Evolutionary conservation across 2,797 vertebrate genomes (phyloP), one percentile per base, ranked within the genome.

Genomic region (Hylomyscus alleni): DNA sequence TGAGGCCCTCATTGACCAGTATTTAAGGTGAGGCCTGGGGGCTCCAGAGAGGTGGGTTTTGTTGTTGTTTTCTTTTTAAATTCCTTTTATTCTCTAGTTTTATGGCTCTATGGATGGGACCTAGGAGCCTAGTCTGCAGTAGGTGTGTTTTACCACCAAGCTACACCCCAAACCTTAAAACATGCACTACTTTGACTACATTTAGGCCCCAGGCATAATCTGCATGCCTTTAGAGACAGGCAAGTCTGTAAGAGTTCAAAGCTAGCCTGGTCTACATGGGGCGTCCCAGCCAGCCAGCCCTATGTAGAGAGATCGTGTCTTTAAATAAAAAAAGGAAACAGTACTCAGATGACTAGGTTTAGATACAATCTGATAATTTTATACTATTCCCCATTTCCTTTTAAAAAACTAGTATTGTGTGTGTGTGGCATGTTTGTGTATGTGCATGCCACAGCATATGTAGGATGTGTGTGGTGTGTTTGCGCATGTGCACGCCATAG

Each of bases 1-100:
- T 0, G 99, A 99, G 95, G 98, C 99, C 90, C 98, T 99, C 17
- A 99, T 99, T 92, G 98, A 99, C 44, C 98, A 98, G 62, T 99
- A 98, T 90, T 98, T 99, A 95, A 98, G 98, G 99, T 99, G 96
- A 98, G 52, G 67, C 37, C 9, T 3, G 17, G 22, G 58, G 37
- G 26, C 15, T 20, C 60, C 50, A 34, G n/a, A n/a, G 17, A 10
- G 60, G 40, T 47, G 34, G 8, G 29, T 50, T 58, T 81, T 29
- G 8, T 19, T 77, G 15, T 11, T 56, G 4, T 29, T 77, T 44
- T 58, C 73, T 88, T 73, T 88, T 54, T 9, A 73, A 40, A 40
- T 17, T 58, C 76, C 10, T 67, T 75, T 89, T 22, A 60, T 50
- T 47, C 26, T 89, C 31, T 6, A 77, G 73, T 26, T 65, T 50